Evolutionary conservation across 1,140 invertebrate species (phyloP).

Genomic region (Diabrotica undecimpunctata): DNA sequence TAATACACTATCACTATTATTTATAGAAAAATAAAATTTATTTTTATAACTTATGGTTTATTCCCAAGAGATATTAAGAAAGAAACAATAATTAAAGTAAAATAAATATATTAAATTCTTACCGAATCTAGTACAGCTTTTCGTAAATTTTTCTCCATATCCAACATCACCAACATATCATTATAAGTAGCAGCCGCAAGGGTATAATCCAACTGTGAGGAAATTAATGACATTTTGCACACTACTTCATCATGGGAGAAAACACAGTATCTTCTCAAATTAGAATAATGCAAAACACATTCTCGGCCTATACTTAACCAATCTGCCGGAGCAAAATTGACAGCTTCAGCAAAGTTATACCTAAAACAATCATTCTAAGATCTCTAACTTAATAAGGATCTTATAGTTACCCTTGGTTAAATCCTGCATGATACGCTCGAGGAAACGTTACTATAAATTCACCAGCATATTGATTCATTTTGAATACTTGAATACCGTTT

Average conservation of each 20-base stretch:
- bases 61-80: no score
- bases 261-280: constrained; percentile 89
- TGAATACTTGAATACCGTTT: constrained; percentile 67
- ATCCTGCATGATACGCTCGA: constrained; percentile 97
- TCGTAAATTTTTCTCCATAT: constrained; percentile 76
- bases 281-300: constrained; percentile 93
- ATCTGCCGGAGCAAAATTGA: constrained; percentile 98
- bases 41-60: no score
- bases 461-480: constrained; percentile 93
- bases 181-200: constrained; percentile 87
- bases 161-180: constrained; percentile 91
- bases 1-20: no score
- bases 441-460: constrained; percentile 99
- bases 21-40: no score
- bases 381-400: background rate
- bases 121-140: constrained; percentile 76
- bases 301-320: constrained; percentile 94
- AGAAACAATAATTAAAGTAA: no score
- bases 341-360: constrained; percentile 99
- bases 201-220: constrained; percentile 78
- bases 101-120: constrained; percentile 37
- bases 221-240: constrained; percentile 94
- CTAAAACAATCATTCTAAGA: constrained; percentile 23
- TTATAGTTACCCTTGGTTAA: constrained; percentile 85
- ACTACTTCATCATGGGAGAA: constrained; percentile 99